A percentile compares a stretch with the other conserved stretches of the same genome.
Evolutionary conservation across 2,888 invertebrate genomes (phyloP).

Genomic region (Trachelus troglodyta): DNA sequence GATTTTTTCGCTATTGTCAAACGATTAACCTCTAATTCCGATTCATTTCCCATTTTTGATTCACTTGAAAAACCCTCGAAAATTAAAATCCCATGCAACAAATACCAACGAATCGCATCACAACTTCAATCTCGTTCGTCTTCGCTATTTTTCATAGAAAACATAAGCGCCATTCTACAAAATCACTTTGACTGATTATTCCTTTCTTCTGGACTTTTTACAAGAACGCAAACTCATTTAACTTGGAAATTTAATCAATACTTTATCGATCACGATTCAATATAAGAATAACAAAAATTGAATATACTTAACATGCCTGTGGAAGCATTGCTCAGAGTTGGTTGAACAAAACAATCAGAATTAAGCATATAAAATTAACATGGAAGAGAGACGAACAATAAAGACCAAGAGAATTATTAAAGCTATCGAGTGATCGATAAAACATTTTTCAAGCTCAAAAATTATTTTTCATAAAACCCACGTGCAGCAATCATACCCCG

Average conservation of each 20-base stretch:
- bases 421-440: too few species aligned
- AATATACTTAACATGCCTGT: not conserved
- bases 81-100: not conserved
- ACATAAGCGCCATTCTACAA: not conserved
- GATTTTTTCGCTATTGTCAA: not conserved
- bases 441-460: too few species aligned
- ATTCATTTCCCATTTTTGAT: not conserved
- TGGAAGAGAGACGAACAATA: too few species aligned
- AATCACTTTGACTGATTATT: not conserved
- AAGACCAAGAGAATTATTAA: too few species aligned
- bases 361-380: not conserved
- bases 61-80: not conserved
- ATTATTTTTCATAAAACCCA: too few species aligned
- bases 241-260: not conserved
- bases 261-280: not conserved
- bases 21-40: not conserved
- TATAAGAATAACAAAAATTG: not conserved
- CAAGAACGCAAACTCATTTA: not conserved
- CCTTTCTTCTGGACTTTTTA: not conserved
- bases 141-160: not conserved
- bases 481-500: too few species aligned
- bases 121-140: not conserved
- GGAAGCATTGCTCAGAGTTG: too few species aligned
- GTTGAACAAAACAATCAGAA: not conserved
- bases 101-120: not conserved